These are phyloP conservation scores for Cinara cedri DNA, from an alignment of 2,888 invertebrate species.

Conservation along the genomic window DNA sequence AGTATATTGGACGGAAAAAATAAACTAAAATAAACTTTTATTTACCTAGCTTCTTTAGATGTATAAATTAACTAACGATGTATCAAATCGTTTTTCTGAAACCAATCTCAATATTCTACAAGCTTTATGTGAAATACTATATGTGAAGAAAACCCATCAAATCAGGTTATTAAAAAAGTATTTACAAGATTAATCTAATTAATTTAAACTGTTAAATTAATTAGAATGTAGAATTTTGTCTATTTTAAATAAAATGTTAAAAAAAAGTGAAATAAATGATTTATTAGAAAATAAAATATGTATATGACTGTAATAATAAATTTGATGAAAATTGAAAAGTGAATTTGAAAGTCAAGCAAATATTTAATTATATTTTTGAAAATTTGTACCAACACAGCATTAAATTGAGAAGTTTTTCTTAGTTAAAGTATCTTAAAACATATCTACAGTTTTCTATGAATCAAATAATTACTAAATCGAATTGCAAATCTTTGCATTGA, in stretches of 20 bases:
- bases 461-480: background rate
- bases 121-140: slow-evolving; percentile 1
- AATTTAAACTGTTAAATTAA: background rate
- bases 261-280: background rate
- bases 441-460: background rate
- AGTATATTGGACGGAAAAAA: too few species aligned
- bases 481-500: slow-evolving; percentile 36
- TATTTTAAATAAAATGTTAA: background rate
- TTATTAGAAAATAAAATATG: background rate
- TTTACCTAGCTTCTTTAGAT: too few species aligned
- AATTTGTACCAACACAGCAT: background rate
- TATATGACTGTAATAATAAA: background rate
- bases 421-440: background rate
- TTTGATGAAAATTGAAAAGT: slow-evolving; percentile 15
- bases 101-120: slow-evolving; percentile 1
- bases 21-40: too few species aligned
- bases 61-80: too few species aligned
- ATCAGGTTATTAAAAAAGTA: slow-evolving; percentile 15
- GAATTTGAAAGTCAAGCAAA: background rate
- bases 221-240: background rate
- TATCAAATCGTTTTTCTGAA: slow-evolving; percentile 9
- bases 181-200: too few species aligned
- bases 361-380: slow-evolving; percentile 3
- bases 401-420: slow-evolving; percentile 2
- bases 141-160: background rate